Percentiles rank a stretch among this genome's conserved stretches.
These are phyloP conservation scores for Drosophila burlai DNA, from an alignment of 1,140 invertebrate species.

Conservation along the genomic window DNA sequence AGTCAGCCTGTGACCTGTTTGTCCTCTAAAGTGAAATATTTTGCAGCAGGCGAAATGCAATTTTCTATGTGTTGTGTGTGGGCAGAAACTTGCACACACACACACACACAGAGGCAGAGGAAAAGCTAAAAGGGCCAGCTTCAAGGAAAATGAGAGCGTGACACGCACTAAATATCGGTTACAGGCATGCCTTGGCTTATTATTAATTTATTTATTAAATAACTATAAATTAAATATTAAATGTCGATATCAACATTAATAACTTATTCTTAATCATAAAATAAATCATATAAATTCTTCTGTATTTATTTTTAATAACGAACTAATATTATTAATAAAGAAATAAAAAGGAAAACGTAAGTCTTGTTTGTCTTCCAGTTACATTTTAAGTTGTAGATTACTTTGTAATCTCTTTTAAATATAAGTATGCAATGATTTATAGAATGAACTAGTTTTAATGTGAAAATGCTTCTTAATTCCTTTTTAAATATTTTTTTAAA, in stretches of 20 bases:
- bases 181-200: background rate
- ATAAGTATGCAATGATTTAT: background rate
- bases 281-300: background rate
- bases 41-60: slow-evolving; percentile 77
- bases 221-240: no score
- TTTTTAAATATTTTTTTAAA: background rate
- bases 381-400: no score
- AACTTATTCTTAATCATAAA: background rate
- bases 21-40: slow-evolving; percentile 85
- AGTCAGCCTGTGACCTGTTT: slow-evolving; percentile 84
- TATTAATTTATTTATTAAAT: no score
- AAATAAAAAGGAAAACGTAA: no score
- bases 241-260: background rate
- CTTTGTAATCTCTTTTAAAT: no score
- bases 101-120: slow-evolving; percentile 11
- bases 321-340: no score
- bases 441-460: background rate
- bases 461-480: background rate
- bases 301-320: no score
- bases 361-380: no score
- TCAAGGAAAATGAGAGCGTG: slow-evolving; percentile 13
- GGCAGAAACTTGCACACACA: slow-evolving; percentile 18
- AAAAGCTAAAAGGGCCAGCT: slow-evolving; percentile 8
- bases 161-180: background rate
- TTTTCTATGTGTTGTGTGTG: slow-evolving; percentile 68